Percentiles rank a stretch among this genome's conserved stretches.
These are phyloP conservation scores for Exocentrus adspersus DNA, from an alignment of 2,888 invertebrate species.

Conservation along the genomic window DNA sequence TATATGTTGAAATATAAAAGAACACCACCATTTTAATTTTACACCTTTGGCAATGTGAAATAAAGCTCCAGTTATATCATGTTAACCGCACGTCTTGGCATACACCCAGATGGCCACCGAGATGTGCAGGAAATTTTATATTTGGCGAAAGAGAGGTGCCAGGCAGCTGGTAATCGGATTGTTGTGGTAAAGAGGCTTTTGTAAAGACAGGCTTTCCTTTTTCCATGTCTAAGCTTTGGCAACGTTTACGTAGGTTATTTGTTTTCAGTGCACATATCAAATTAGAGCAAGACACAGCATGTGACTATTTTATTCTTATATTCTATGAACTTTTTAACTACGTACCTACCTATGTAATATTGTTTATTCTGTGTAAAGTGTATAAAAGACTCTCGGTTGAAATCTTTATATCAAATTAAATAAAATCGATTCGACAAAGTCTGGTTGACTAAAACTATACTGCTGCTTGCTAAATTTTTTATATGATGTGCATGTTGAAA, in stretches of 20 bases:
- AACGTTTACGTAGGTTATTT: constrained; percentile 15
- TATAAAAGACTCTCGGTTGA: not conserved
- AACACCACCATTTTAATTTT: no score
- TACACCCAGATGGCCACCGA: not conserved
- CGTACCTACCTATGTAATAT: no score
- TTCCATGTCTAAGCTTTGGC: constrained; percentile 3
- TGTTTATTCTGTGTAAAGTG: no score
- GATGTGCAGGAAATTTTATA: constrained; percentile 45
- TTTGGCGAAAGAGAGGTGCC: constrained; percentile 51
- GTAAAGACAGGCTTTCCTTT: constrained; percentile 30
- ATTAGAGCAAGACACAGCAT: constrained; percentile 2
- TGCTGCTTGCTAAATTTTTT: no score
- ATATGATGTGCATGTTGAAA: not conserved
- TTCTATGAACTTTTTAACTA: not conserved
- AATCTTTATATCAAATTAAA: not conserved
- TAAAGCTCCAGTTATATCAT: no score
- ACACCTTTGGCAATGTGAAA: no score
- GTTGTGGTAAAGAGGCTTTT: constrained; percentile 53
- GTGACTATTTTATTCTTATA: not conserved
- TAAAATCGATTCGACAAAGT: not conserved
- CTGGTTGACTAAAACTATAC: not conserved
- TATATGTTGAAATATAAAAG: no score
- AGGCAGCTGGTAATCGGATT: constrained; percentile 58
- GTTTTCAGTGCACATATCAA: constrained; percentile 15
- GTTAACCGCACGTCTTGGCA: not conserved